Evolutionary conservation across 2,888 invertebrate species (phyloP), one percentile per base, ranked within the genome.

Genomic region (Cataglyphis rosenhaueri): DNA sequence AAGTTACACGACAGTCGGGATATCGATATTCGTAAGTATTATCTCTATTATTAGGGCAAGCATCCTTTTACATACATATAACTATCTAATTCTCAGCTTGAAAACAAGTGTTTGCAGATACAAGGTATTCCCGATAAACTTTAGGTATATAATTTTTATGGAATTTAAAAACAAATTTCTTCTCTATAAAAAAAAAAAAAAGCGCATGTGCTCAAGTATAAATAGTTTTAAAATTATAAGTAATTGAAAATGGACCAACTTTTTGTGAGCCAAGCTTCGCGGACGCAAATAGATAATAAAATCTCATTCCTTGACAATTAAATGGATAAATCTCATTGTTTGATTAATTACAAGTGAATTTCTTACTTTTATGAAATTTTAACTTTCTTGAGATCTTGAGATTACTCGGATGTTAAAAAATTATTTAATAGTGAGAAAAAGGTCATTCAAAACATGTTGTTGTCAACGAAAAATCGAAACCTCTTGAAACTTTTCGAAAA

Each of bases 191-290:
- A 55, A 12, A 57, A 21, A 52, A n/a, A 52, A 55, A 12, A 57
- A 21, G 21, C 21, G 5, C 8, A 18, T n/a, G 0, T n/a, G n/a
- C 48, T 52, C 48, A 52, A 52, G 48, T 52, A 52, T 52, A 52
- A 48, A n/a, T 52, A 52, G 48, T 52, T 52, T 52, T 52, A n/a
- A 52, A 52, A 52, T 52, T 52, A 52, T 52, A 52, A 52, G 48
- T n/a, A 12, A 57, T 57, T 5, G 21, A 57, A 57, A 57, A 57
- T 12, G 57, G 48, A 52, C 21, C 57, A 57, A 21, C 12, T 21
- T 57, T 57, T 57, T 10, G 21, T 21, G 12, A 57, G 5, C 57
- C 21, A 57, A 57, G 21, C 57, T 57, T 57, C 10, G 12, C 10
- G 55, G 9, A 57, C 21, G 57, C 12, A 12, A 57, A 21, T 21